phyloP scores from a whole-genome alignment of 2,888 invertebrate genomes.

The Colostygia pectinataria region DNA sequence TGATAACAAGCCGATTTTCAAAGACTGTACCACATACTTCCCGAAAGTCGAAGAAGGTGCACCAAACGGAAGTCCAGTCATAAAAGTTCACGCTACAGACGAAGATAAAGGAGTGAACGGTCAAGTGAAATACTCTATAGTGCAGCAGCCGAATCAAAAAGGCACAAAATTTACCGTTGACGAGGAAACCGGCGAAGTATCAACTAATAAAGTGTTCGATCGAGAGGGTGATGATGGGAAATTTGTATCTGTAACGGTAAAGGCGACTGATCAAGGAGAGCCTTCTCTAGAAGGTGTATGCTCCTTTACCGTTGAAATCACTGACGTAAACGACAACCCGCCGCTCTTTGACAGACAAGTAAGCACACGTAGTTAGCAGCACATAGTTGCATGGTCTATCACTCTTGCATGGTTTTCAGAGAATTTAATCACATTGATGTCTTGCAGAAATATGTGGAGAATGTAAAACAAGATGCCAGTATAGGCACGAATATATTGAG shows the following conservation, averaged over 20 bases:
- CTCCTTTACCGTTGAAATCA: conserved; percentile 98
- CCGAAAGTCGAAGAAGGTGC: conserved; percentile 98
- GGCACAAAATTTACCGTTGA: conserved; percentile 98
- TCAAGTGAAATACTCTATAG: conserved; percentile 98
- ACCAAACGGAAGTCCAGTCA: conserved; percentile 95
- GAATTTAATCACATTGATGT: conserved; percentile 40
- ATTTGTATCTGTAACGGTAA: conserved; percentile 97
- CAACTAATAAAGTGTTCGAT: conserved; percentile 97
- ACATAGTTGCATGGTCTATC: conserved; percentile 52
- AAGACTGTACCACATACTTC: conserved; percentile 95
- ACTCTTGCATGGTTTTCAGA: conserved; percentile 44
- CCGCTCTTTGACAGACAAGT: conserved; percentile 97
- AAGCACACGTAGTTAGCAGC: conserved; percentile 53
- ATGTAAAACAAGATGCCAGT: conserved; percentile 98
- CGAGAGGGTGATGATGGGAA: conserved; percentile 98
- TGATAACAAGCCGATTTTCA: conserved; percentile 97
- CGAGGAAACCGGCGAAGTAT: conserved; percentile 96
- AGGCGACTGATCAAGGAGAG: conserved; percentile 99
- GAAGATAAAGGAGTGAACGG: conserved; percentile 98
- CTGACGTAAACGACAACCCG: conserved; percentile 98
- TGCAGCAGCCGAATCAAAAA: conserved; percentile 96
- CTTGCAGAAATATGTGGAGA: conserved; percentile 96
- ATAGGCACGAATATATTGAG: conserved; percentile 96
- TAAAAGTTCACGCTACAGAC: conserved; percentile 96
- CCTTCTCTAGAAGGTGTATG: conserved; percentile 98